Conservation (phyloP, 1,140 invertebrate species). For the Bombus polaris region DNA sequence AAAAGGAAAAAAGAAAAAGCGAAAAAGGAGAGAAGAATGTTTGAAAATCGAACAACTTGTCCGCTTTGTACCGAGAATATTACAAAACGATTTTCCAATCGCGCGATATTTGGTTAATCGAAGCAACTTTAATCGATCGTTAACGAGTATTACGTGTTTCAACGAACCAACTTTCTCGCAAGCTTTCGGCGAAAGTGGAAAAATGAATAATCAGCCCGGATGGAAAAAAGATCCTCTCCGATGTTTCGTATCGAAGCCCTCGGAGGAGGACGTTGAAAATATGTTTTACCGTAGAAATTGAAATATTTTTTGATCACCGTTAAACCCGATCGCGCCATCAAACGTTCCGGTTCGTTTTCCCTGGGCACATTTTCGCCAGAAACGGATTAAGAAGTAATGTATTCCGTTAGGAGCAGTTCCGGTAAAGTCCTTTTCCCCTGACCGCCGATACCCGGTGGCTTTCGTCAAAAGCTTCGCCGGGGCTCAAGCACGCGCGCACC, state of each 20-base stretch:
- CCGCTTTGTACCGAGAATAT: not conserved
- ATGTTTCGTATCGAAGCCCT: not conserved
- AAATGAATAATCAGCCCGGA: too few relatives aligned
- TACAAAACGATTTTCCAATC: not conserved
- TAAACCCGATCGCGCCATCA: not conserved
- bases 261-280: not conserved
- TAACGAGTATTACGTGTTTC: not conserved
- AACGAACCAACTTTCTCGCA: not conserved
- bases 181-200: not conserved
- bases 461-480: constrained; percentile 46
- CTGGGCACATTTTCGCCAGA: not conserved
- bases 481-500: not conserved
- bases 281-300: not conserved
- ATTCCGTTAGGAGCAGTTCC: constrained; percentile 55
- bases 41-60: not conserved
- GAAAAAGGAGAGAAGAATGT: not conserved
- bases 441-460: constrained; percentile 4
- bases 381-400: constrained; percentile 58
- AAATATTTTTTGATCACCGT: not conserved
- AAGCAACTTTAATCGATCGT: not conserved
- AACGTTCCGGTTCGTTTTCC: not conserved
- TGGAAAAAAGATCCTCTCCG: not conserved
- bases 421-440: constrained; percentile 12
- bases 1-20: too few relatives aligned
- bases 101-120: not conserved